These are phyloP conservation scores for Procambarus virginalis DNA, from an alignment of 1,140 invertebrate genomes.

Conservation along the genomic window DNA sequence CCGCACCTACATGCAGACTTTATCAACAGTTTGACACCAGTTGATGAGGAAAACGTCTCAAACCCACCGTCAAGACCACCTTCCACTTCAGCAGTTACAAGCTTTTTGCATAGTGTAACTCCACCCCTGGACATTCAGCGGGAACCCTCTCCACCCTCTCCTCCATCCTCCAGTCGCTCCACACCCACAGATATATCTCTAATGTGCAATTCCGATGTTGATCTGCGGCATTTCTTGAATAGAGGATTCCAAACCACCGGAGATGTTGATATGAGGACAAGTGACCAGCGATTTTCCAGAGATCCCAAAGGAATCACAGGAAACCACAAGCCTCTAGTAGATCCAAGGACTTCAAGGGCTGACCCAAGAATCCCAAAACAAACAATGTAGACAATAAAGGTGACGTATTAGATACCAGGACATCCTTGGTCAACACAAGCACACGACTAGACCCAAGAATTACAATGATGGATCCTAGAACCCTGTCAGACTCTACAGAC, in stretches of 20 bases:
- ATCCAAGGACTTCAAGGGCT: neutral
- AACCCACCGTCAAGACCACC: constrained; percentile 10
- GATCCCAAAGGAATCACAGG: neutral
- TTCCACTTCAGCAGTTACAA: neutral
- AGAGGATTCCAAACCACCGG: constrained; percentile 34
- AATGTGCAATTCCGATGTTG: constrained; percentile 35
- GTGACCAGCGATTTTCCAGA: neutral
- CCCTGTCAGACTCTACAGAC: neutral
- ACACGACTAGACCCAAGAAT: constrained; percentile 35
- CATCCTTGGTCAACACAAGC: constrained; percentile 1
- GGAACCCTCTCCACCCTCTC: constrained; percentile 43
- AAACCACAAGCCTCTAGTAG: neutral
- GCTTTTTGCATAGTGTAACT: neutral
- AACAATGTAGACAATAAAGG: neutral
- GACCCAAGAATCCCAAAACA: neutral
- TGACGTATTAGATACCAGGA: neutral
- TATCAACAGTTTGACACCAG: constrained; percentile 23
- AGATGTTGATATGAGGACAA: constrained; percentile 40
- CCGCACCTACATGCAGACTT: constrained; percentile 35
- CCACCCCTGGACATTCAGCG: constrained; percentile 7
- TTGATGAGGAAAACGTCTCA: neutral
- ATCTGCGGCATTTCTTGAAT: constrained; percentile 34
- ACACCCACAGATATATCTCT: constrained; percentile 36
- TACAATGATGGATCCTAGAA: neutral
- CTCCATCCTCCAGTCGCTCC: constrained; percentile 53